Evolutionary conservation across 2,797 vertebrate species (phyloP).

Genomic region (Eulemur coronatus): DNA sequence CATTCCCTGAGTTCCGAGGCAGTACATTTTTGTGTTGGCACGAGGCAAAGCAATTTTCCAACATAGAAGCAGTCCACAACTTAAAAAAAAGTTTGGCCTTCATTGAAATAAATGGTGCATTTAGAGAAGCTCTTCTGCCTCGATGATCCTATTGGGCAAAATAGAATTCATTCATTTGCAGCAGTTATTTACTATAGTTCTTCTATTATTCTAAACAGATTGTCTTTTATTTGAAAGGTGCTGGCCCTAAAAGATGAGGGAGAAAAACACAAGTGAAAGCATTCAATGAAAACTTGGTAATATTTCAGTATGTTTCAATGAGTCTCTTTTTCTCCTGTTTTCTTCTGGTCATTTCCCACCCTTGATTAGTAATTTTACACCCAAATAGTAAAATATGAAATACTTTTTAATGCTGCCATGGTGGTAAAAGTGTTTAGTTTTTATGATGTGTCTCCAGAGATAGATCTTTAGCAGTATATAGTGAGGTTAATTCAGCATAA

Average conservation of each 20-base stretch:
- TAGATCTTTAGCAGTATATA: slow-evolving; percentile 75
- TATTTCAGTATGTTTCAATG: slow-evolving; percentile 61
- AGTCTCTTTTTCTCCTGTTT: slow-evolving; percentile 66
- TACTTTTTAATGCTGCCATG: slow-evolving; percentile 59
- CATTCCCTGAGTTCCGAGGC: not conserved
- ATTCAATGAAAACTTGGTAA: slow-evolving; percentile 26
- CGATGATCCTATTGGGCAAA: not conserved
- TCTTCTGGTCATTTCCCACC: slow-evolving; percentile 59
- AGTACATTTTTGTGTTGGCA: not conserved
- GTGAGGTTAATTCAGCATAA: slow-evolving; percentile 81
- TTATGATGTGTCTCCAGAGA: slow-evolving; percentile 71
- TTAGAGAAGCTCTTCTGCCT: slow-evolving; percentile 42
- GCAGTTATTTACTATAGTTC: not conserved
- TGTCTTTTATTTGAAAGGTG: slow-evolving; percentile 49
- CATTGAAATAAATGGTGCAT: not conserved
- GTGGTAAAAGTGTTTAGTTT: slow-evolving; percentile 75
- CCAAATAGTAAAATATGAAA: slow-evolving; percentile 75
- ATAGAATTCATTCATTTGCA: not conserved
- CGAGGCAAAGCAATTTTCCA: not conserved
- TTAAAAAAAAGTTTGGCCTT: slow-evolving; percentile 13
- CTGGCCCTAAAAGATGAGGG: slow-evolving; percentile 31
- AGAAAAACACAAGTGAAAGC: not conserved
- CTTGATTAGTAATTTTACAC: slow-evolving; percentile 75
- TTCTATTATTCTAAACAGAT: slow-evolving; percentile 40
- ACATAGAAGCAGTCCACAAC: not conserved